Conservation (phyloP, 2,888 invertebrate species). For the Nomada ruficornis region DNA sequence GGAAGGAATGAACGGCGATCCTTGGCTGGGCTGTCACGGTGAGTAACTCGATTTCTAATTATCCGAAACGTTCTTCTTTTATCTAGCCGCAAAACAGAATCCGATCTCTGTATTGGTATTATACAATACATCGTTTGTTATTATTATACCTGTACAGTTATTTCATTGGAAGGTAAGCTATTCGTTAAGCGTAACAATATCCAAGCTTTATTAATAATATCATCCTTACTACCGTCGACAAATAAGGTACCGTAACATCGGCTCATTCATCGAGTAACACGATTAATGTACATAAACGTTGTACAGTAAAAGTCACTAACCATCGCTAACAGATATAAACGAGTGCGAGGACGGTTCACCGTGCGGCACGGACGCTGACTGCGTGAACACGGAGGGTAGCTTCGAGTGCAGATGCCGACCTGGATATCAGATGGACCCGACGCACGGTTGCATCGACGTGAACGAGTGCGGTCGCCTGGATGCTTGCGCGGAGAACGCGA, state of each 20-base stretch:
- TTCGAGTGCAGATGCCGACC: constrained; percentile 90
- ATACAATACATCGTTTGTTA: no score
- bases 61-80: constrained; percentile 18
- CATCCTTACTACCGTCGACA: neutral
- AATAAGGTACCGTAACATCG: neutral
- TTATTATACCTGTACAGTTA: no score
- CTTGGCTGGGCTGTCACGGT: constrained; percentile 91
- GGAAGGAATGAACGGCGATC: constrained; percentile 92
- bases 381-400: constrained; percentile 91
- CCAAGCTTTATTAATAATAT: constrained; percentile 36
- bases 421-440: constrained; percentile 88
- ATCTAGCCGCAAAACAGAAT: neutral
- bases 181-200: neutral
- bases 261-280: neutral
- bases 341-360: constrained; percentile 88
- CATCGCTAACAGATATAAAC: constrained; percentile 88
- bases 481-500: constrained; percentile 91
- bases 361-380: constrained; percentile 89
- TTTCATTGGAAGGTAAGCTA: no score
- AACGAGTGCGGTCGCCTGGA: constrained; percentile 89
- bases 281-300: neutral
- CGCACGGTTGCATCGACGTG: constrained; percentile 89
- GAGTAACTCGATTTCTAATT: constrained; percentile 76
- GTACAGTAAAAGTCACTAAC: constrained; percentile 55
- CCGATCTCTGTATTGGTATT: no score